A percentile compares a stretch with the other conserved stretches of the same genome.
phyloP scores from a whole-genome alignment of 2,888 invertebrate species.

The Drosophila flavopinicola region DNA sequence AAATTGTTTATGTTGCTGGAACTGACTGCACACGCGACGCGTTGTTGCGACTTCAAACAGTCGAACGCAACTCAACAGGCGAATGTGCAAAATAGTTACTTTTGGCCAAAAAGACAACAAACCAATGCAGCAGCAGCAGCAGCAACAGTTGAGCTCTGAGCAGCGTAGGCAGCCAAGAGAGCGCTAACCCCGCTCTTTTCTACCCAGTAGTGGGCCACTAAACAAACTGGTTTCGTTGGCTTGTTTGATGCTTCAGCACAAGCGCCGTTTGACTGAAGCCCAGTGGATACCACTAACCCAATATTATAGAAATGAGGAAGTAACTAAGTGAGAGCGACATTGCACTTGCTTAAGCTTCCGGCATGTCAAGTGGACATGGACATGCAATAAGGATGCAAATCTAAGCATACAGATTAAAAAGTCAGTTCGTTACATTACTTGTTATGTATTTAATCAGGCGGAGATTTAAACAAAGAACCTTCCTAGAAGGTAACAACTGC shows the following conservation, averaged over 20 bases:
- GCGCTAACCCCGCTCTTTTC: constrained; percentile 60
- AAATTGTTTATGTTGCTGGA: not conserved
- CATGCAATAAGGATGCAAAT: constrained; percentile 39
- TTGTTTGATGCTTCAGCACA: constrained; percentile 12
- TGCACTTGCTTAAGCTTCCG: constrained; percentile 50
- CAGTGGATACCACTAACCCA: constrained; percentile 57
- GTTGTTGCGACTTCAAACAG: constrained; percentile 66
- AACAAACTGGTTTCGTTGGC: constrained; percentile 65
- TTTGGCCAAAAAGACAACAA: constrained; percentile 56
- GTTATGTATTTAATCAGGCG: constrained; percentile 77
- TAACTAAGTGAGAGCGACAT: constrained; percentile 18
- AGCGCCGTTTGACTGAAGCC: constrained; percentile 34
- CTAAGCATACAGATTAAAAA: not conserved
- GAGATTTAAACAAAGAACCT: constrained; percentile 73
- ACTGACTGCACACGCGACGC: constrained; percentile 27
- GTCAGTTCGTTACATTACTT: constrained; percentile 47
- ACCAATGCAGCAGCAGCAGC: constrained; percentile 18
- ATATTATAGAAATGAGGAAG: constrained; percentile 71
- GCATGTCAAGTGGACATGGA: constrained; percentile 36
- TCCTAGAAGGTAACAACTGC: constrained; percentile 48
- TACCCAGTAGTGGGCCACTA: constrained; percentile 32
- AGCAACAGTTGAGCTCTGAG: constrained; percentile 38
- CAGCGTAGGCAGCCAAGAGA: constrained; percentile 57
- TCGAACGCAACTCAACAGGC: constrained; percentile 58
- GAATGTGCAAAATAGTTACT: constrained; percentile 66